Conservation (phyloP, 1,140 invertebrate genomes). For the Bactericera cockerelli region DNA sequence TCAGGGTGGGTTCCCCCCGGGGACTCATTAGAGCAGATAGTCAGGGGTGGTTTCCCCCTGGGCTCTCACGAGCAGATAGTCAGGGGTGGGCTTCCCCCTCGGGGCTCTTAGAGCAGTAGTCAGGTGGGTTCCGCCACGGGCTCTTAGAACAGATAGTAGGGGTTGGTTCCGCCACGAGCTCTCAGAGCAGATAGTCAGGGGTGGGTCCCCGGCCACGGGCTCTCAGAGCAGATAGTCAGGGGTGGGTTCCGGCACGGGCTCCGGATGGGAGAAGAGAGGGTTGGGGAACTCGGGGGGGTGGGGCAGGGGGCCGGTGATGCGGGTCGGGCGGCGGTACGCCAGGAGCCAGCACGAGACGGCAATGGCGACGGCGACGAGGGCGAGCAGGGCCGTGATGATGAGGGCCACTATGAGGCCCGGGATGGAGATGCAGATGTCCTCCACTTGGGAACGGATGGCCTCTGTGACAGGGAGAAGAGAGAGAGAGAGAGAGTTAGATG, state of each 20-base stretch:
- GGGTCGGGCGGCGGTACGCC: conserved; percentile 73
- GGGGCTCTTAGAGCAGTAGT: too few species aligned
- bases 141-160: too few species aligned
- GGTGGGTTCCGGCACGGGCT: conserved; percentile 57
- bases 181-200: too few species aligned
- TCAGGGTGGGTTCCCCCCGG: too few species aligned
- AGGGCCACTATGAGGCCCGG: conserved; percentile 81
- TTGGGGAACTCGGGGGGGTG: conserved; percentile 91
- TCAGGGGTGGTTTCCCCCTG: conserved; percentile 61
- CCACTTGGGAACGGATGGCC: conserved; percentile 37
- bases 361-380: conserved; percentile 80
- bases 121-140: too few species aligned
- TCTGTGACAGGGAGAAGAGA: background rate
- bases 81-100: conserved; percentile 83
- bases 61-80: conserved; percentile 71
- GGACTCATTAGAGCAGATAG: conserved; percentile 44
- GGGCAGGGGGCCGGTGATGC: conserved; percentile 70
- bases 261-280: conserved; percentile 74
- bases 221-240: conserved; percentile 54
- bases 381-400: conserved; percentile 76
- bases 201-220: background rate
- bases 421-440: conserved; percentile 86
- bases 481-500: too few species aligned
- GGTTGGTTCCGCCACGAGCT: too few species aligned
- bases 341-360: conserved; percentile 90